Base-by-base conservation (phyloP, 1,140 invertebrate genomes). In the Pseudomyrmex flavicornis region DNA sequence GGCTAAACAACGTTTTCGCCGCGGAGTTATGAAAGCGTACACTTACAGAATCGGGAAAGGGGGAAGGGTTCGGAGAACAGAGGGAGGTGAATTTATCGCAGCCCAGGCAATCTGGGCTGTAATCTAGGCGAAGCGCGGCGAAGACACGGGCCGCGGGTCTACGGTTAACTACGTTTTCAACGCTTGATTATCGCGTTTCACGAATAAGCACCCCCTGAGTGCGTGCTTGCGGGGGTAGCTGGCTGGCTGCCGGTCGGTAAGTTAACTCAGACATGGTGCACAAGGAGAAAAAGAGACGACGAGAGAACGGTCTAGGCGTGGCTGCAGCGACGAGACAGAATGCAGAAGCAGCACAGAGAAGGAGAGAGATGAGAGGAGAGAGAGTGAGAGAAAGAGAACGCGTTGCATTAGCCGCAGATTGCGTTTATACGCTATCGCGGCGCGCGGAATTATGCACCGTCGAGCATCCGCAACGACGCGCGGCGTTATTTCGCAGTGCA, bases 151-250 rank as follows among this genome's bases (percentile, higher is more conserved):
- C 48, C 50, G 82, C 22, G 62, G 75, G 65, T 70, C 48, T 80
- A 80, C 66, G 82, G 79, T 89, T 89, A 88, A 89, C 79, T 72
- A 82, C 74, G 73, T 88, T 88, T 83, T 88, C 87, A 80, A 89
- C 84, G 77, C 86, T 85, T 89, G 85, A 89, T 89, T 89, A 89
- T 86, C 87, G 76, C 83, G 88, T 88, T 88, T 88, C 86, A 88
- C 87, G 87, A 88, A 72, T 85, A 88, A 88, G 84, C 86, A 84
- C 83, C 66, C 62, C 56, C 83, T 35, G 69, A 85, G 79, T 84
- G 75, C 68, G 76, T 80, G 52, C 80, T 79, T 77, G 68, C 69
- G 56, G 58, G 56, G 58, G 82, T n/a, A n/a, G n/a, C n/a, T n/a
- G n/a, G n/a, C n/a, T n/a, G n/a, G 77, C 54, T 79, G 76, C 76